These are phyloP conservation scores for Coenonympha arcania DNA, from an alignment of 2,888 invertebrate genomes.

Conservation along the genomic window DNA sequence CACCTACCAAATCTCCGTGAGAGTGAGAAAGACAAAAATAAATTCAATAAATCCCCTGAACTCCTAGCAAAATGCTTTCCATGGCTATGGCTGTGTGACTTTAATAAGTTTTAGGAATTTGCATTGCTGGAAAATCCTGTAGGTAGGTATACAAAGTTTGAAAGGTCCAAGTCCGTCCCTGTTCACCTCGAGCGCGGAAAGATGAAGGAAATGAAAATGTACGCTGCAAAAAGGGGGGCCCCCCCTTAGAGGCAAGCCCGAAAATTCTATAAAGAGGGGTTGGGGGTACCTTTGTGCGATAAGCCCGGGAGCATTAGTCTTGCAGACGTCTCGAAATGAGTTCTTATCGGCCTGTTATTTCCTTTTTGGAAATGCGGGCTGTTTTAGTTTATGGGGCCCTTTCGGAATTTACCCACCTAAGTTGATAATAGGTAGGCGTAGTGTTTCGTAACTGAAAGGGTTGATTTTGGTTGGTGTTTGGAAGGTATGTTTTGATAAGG, in stretches of 20 bases:
- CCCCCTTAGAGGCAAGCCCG: conserved; percentile 50
- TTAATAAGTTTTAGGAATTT: too few relatives aligned
- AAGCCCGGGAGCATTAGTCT: conserved; percentile 67
- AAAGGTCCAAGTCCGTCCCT: conserved; percentile 40
- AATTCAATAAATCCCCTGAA: too few relatives aligned
- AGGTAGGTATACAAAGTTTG: conserved; percentile 12
- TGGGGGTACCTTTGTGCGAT: conserved; percentile 67
- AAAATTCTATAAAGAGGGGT: conserved; percentile 72
- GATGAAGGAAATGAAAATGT: conserved; percentile 75
- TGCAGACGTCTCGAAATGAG: conserved; percentile 55
- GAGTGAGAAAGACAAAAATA: too few relatives aligned
- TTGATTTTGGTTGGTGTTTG: too few relatives aligned
- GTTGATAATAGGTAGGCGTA: not conserved
- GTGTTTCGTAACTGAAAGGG: too few relatives aligned
- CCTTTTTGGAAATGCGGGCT: conserved; percentile 44
- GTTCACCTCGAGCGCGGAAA: conserved; percentile 62
- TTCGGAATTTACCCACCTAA: conserved; percentile 5
- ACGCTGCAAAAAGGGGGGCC: conserved; percentile 71
- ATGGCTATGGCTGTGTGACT: too few relatives aligned
- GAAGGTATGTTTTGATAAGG: too few relatives aligned
- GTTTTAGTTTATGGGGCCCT: conserved; percentile 21
- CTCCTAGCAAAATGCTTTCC: too few relatives aligned
- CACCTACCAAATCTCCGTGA: too few relatives aligned
- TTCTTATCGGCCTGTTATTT: conserved; percentile 68
- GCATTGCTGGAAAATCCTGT: too few relatives aligned